Base-by-base conservation (phyloP, 1,140 invertebrate species). In the Antheraea mylitta region DNA sequence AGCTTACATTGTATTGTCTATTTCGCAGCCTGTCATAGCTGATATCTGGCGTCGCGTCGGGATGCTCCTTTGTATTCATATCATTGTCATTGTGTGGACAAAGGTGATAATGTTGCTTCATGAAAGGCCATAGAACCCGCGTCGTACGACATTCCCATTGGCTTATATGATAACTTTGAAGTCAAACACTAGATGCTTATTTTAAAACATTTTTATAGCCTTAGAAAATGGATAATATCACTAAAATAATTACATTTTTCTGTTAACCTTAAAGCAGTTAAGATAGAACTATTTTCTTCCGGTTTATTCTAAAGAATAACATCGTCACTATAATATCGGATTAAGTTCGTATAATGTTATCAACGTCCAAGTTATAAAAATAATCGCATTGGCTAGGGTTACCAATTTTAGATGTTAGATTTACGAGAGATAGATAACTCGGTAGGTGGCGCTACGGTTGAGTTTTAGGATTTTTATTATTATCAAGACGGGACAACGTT, bases 61-160 rank as follows among this genome's bases (percentile, higher is more conserved):
- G 64, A 68, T 69, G 59, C 30, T 22, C 72, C 68, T 66, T 70
- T 70, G 68, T 67, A 70, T 70, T 70, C 68, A 68, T 60, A 70
- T 69, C 68, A 66, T 37, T 19, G 38, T 61, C 59, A 64, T 60
- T 65, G 58, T 65, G 60, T 58, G 18, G 53, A 69, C 59, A 69
- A 58, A 58, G 65, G 64, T 62, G 64, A 64, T 69, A 69, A 45
- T 59, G 58, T 59, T 19, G 59, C 48, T 53, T 53, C 13, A 53
- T 53, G 45, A 53, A 53, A 53, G 45, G 45, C 45, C 45, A 53
- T 53, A 13, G 45, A 53, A 53, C 45, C 45, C 7, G 45, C 45
- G 45, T 13, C 45, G 45, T 13, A 16, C 16, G 9, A 53, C 5
- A 53, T 53, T n/a, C 45, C 11, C 45, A 53, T 53, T 16, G 45